phyloP scores from a whole-genome alignment of 2,797 vertebrate species.

The Sebastes kiyomatsui region DNA sequence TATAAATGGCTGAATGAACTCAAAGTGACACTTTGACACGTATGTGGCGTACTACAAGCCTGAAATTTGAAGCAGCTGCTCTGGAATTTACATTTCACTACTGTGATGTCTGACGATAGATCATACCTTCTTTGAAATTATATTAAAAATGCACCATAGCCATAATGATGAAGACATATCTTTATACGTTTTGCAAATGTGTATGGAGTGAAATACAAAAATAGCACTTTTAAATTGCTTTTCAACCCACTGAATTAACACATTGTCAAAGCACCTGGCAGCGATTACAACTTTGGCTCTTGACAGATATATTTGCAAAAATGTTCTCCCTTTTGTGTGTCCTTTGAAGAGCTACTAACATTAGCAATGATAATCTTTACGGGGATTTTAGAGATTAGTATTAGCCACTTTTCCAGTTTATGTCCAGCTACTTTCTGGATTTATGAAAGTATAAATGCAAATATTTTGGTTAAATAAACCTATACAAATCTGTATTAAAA shows the following conservation, averaged over 20 bases:
- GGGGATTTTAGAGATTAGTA: background rate
- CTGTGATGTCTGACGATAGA: background rate
- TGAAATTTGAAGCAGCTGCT: background rate
- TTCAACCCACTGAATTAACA: background rate
- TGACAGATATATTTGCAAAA: background rate
- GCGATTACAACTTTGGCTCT: background rate
- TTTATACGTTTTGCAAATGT: background rate
- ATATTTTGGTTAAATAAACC: background rate
- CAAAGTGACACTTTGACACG: background rate
- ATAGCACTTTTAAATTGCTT: background rate
- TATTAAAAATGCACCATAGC: conserved; percentile 7
- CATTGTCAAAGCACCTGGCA: background rate
- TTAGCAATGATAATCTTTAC: background rate
- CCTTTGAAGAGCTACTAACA: background rate
- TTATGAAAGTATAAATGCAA: background rate
- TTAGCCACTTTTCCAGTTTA: background rate
- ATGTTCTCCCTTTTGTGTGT: background rate
- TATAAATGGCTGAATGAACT: background rate
- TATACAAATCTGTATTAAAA: background rate
- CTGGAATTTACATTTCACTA: background rate
- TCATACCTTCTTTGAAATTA: background rate
- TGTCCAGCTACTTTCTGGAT: background rate
- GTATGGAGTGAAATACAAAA: background rate
- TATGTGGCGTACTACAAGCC: background rate
- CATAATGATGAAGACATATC: background rate